These are phyloP conservation scores for Grammomys dolichurus DNA, from an alignment of 2,113 vertebrate species.

Conservation along the genomic window DNA sequence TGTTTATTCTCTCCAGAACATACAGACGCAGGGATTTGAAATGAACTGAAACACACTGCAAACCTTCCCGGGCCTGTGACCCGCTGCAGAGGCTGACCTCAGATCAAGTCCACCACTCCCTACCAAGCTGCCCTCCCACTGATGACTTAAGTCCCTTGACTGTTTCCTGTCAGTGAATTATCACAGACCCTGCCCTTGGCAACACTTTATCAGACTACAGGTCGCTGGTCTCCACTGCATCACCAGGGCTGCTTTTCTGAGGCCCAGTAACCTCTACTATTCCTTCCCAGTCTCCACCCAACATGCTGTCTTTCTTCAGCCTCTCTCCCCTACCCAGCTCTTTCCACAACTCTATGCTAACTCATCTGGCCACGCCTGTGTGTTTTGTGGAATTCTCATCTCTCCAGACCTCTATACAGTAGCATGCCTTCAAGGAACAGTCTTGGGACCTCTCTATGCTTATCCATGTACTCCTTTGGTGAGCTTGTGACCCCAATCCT, in stretches of 20 bases:
- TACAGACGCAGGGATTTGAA: too few species aligned
- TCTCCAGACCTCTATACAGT: accelerated
- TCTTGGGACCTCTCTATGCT: background rate
- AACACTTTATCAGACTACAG: background rate
- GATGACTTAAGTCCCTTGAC: background rate
- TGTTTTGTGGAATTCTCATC: background rate
- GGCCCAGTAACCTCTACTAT: background rate
- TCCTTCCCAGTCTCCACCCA: accelerated
- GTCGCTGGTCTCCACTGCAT: accelerated
- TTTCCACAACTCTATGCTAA: background rate
- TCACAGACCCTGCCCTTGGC: background rate
- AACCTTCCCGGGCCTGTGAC: accelerated
- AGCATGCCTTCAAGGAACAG: background rate
- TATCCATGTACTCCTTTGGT: background rate
- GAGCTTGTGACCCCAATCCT: background rate
- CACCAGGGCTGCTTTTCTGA: background rate
- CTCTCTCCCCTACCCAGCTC: accelerated
- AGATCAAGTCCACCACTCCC: background rate
- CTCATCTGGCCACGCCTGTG: background rate
- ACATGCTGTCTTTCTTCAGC: accelerated
- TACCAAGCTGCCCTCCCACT: background rate
- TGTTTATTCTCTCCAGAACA: background rate
- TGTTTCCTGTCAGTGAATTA: background rate
- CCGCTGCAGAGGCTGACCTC: background rate
- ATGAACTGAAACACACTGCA: background rate